phyloP scores from a whole-genome alignment of 2,888 invertebrate species.

The Lasioglossum leucozonium region DNA sequence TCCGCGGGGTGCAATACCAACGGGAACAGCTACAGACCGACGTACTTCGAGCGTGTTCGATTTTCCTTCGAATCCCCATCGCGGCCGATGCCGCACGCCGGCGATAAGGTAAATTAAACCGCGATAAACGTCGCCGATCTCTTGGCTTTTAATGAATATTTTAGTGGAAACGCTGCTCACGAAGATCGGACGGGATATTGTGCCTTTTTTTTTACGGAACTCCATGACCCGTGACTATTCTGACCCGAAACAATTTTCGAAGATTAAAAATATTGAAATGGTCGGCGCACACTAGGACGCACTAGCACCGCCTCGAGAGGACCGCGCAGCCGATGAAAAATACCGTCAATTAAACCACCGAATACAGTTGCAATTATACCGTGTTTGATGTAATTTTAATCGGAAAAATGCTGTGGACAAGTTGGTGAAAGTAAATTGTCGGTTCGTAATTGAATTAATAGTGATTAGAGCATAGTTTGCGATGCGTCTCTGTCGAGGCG shows the following conservation, averaged over 20 bases:
- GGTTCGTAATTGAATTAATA: too few species aligned
- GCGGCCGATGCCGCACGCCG: not conserved
- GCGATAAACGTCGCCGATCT: slow-evolving; percentile 29
- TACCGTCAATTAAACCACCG: too few species aligned
- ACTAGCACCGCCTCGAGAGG: too few species aligned
- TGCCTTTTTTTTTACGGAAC: not conserved
- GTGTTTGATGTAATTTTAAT: too few species aligned
- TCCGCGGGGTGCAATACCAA: slow-evolving; percentile 34
- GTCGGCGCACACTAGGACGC: too few species aligned
- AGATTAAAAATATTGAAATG: too few species aligned
- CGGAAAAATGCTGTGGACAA: too few species aligned
- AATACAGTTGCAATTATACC: too few species aligned
- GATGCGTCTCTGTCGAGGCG: slow-evolving; percentile 24
- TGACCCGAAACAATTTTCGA: not conserved
- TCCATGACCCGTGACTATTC: not conserved
- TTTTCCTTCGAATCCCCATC: not conserved
- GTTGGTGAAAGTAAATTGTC: too few species aligned
- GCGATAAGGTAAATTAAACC: slow-evolving; percentile 43
- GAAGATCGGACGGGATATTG: not conserved
- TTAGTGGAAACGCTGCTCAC: not conserved
- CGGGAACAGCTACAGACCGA: not conserved
- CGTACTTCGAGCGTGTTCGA: slow-evolving; percentile 38
- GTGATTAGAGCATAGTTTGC: too few species aligned
- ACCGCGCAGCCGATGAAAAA: too few species aligned
- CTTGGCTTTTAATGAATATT: slow-evolving; percentile 34